phyloP scores from a whole-genome alignment of 1,140 invertebrate genomes.

The Whitmania pigra region DNA sequence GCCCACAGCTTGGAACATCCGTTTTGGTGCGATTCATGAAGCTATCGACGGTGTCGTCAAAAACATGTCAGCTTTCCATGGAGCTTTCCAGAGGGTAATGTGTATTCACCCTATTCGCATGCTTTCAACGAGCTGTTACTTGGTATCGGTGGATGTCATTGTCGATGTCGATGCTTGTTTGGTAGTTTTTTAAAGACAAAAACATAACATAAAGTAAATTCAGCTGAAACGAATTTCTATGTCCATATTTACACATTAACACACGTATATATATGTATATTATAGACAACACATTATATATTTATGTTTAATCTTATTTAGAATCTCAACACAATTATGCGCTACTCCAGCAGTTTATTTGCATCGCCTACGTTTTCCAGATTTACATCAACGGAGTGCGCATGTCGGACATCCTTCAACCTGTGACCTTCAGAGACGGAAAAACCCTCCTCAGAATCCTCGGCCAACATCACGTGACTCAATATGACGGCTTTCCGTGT shows the following conservation, averaged over 20 bases:
- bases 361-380: background rate
- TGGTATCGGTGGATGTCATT: too few relatives aligned
- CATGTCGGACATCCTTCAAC: background rate
- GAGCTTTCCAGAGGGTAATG: conserved; percentile 9
- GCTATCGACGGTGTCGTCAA: background rate
- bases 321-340: too few relatives aligned
- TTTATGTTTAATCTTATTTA: too few relatives aligned
- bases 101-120: too few relatives aligned
- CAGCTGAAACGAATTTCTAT: too few relatives aligned
- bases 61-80: background rate
- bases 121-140: too few relatives aligned
- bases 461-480: background rate
- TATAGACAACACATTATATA: too few relatives aligned
- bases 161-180: background rate
- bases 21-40: background rate
- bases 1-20: background rate
- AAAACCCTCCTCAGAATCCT: background rate
- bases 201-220: too few relatives aligned
- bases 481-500: conserved; percentile 6
- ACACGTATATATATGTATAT: too few relatives aligned
- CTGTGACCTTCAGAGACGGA: background rate
- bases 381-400: conserved; percentile 5
- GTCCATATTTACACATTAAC: too few relatives aligned
- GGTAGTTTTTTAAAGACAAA: background rate
- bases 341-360: too few relatives aligned